Evolutionary conservation across 53 echinoderm and acorn worm species (phyloP), one percentile per base, ranked within the genome.

Genomic region (Henricia sp.): DNA sequence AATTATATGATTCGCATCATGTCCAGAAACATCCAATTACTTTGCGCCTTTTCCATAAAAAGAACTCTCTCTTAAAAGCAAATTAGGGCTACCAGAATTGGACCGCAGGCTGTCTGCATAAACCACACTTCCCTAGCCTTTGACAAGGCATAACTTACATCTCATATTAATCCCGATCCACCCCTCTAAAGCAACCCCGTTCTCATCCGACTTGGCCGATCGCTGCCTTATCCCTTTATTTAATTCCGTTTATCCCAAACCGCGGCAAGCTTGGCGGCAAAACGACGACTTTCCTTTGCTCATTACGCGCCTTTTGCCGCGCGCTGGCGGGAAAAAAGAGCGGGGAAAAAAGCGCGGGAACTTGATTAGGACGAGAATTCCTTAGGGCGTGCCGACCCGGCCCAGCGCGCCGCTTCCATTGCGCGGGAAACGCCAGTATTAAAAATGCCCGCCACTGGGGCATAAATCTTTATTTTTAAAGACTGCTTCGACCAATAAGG

Each of bases 21-120:
- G 39, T 36, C 37, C 5, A 54, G 35, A 74, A 74, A 53, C 55
- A 74, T 55, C 74, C 55, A 74, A 74, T 74, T 74, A 74, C 36
- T 50, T 50, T 23, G 2, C 50, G 37, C 17, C 52, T 35, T 52
- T 72, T 35, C 6, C 27, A 23, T n/a, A n/a, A 50, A 51, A 55
- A 20, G 17, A 20, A 12, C 24, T 54, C 74, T 34, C 26, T 55
- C 28, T 55, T 23, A 38, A 38, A 67, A 20, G n/a, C 23, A 37
- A 37, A 38, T 39, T 60, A 60, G 29, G 62, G 17, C 11, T 32
- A 33, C 62, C 29, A n/a, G n/a, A n/a, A n/a, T n/a, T 60, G 19
- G 9, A 60, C 33, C 30, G 20, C 27, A 6, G 30, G 62, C 32
- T 3, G 33, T 27, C 29, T 9, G 1, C n/a, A n/a, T n/a, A n/a